phyloP scores from a whole-genome alignment of 2,888 invertebrate species.

The Apamea epomidion region DNA sequence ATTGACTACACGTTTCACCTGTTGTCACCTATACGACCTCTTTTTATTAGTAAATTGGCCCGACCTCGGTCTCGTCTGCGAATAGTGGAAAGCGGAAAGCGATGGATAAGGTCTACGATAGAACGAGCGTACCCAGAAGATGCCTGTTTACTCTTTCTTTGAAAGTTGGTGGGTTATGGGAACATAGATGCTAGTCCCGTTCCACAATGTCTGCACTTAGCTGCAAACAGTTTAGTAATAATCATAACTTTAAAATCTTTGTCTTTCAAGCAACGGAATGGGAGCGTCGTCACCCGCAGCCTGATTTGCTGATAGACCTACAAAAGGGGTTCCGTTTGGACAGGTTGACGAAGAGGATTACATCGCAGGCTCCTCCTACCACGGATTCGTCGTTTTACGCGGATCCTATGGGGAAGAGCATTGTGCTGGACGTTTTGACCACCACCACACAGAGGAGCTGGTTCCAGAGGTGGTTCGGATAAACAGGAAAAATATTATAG shows the following conservation, averaged over 20 bases:
- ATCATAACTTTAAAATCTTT: background rate
- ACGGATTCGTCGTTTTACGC: conserved; percentile 70
- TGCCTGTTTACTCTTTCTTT: background rate
- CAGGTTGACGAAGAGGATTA: conserved; percentile 41
- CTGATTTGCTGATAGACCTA: conserved; percentile 79
- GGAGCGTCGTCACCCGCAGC: conserved; percentile 75
- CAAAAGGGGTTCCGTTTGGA: conserved; percentile 76
- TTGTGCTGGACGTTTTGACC: conserved; percentile 24
- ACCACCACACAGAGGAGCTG: conserved; percentile 74
- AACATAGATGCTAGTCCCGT: background rate
- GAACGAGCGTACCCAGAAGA: background rate
- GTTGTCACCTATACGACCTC: no score
- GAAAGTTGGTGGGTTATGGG: no score
- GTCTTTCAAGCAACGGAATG: conserved; percentile 76
- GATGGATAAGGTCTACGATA: background rate
- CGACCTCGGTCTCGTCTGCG: background rate
- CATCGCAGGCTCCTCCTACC: conserved; percentile 21
- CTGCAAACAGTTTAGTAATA: background rate
- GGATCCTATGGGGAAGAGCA: conserved; percentile 70
- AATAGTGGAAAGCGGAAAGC: no score
- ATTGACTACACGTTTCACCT: no score
- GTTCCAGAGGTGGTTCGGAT: conserved; percentile 71
- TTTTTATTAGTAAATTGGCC: no score
- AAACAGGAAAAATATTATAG: background rate
- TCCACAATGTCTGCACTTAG: background rate